Conservation (phyloP, 2,113 vertebrate genomes). For the Nycticebus coucang region DNA sequence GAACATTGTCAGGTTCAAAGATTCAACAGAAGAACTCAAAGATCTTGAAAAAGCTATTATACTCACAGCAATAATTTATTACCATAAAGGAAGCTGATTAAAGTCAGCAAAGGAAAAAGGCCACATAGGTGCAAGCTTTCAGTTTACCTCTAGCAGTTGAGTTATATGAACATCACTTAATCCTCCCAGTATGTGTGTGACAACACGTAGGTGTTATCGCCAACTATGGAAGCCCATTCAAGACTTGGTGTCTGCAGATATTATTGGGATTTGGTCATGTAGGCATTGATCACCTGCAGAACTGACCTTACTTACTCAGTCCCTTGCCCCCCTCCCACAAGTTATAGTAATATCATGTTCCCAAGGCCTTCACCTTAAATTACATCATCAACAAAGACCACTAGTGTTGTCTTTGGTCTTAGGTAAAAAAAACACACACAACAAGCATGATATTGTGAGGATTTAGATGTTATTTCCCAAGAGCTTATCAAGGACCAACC, state of each 20-base stretch:
- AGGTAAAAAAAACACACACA: not conserved
- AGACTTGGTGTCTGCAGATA: not conserved
- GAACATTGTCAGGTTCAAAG: not conserved
- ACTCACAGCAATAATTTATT: not conserved
- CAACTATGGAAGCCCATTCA: not conserved
- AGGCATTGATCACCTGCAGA: fast-evolving
- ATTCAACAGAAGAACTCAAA: not conserved
- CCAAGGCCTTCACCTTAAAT: not conserved
- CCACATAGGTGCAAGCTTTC: not conserved
- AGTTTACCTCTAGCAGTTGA: not conserved
- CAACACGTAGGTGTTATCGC: not conserved
- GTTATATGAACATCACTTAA: no score
- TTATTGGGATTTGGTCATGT: not conserved
- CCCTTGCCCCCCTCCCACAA: not conserved
- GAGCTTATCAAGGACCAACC: not conserved
- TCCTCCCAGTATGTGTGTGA: not conserved
- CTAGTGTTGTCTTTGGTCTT: not conserved
- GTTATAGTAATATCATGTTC: not conserved
- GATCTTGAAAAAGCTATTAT: not conserved
- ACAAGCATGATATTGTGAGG: not conserved
- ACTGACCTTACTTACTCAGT: not conserved
- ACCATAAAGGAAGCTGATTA: not conserved
- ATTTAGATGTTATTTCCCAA: not conserved
- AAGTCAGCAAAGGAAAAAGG: not conserved
- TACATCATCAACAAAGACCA: not conserved